phyloP scores from a whole-genome alignment of 53 echinoderm and acorn worm species.

The Temnopleurus reevesii region DNA sequence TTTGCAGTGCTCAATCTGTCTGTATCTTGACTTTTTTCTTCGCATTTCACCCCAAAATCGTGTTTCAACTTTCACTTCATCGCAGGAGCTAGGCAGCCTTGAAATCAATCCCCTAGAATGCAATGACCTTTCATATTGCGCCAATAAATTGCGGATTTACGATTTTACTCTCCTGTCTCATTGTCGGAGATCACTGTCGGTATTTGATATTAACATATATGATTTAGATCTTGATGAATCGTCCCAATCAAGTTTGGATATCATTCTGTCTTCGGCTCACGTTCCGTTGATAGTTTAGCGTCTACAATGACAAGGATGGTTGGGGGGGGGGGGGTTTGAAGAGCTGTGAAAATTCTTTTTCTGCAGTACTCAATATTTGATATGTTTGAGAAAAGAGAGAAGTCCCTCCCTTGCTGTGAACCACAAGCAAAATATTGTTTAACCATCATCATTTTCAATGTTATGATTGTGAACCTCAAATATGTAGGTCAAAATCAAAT shows the following conservation, averaged over 20 bases:
- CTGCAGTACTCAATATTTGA: background rate
- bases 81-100: background rate
- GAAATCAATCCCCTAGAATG: slow-evolving; percentile 37
- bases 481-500: slow-evolving; percentile 11
- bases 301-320: background rate
- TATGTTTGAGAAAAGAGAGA: background rate
- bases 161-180: slow-evolving; percentile 22
- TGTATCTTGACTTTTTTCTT: background rate
- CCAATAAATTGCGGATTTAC: background rate
- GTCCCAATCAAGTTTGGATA: slow-evolving; percentile 6
- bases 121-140: slow-evolving; percentile 18
- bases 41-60: background rate
- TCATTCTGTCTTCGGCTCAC: slow-evolving; percentile 23
- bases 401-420: background rate
- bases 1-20: background rate
- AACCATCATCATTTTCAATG: background rate
- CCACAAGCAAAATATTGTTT: background rate
- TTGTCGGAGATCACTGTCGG: background rate
- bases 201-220: background rate
- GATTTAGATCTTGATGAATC: slow-evolving; percentile 34
- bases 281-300: background rate
- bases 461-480: slow-evolving; percentile 3
- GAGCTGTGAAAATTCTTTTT: background rate
- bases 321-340: no score
- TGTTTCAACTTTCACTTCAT: slow-evolving; percentile 18